Base-by-base conservation (phyloP, 2,113 vertebrate species). In the Sprattus sprattus region DNA sequence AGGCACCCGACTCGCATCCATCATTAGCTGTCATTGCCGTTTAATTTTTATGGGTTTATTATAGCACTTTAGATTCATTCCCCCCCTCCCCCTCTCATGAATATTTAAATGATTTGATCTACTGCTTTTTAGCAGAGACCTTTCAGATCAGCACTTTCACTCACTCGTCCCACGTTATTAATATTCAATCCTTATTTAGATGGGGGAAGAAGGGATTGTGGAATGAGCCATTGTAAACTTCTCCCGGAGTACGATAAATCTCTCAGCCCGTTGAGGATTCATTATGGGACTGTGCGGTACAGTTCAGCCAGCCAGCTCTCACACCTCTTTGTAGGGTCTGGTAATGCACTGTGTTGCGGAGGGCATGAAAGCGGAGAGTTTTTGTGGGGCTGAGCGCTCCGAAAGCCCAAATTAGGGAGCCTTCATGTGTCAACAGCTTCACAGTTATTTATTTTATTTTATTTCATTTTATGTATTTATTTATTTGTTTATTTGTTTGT, bases 11-110 rank as follows among this genome's bases (percentile, higher is more conserved):
- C 88, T 90, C 87, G 57, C 86, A 88, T 91, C 89, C 89, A 91
- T 92, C 85, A 89, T 93, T 89, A 91, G 52, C 88, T 92, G 89
- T 92, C 89, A 90, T 22, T 45, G 67, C 46, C 67, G 87, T 81
- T 91, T 94, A 88, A 92, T 90, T 95, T 91, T 93, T 89, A 88
- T 85, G 86, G 86, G 82, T 91, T 93, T 92, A 92, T 91, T 89
- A 92, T 87, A 85, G 90, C 88, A 83, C 84, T 90, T 90, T 81
- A 83, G 86, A 90, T 89, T 57, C 54, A 89, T 93, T 91, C 86
- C 90, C 83, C 87, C 88, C 22, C 2, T 7, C n/a, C 25, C 28
- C 6, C n/a, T 7, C 54, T 78, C 32, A 87, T 92, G 8, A 91
- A 88, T 88, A 88, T 87, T 90, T 86, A 50, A 87, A 85, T 88